Base-by-base conservation (phyloP, 2,888 invertebrate genomes). In the Esperia sulphurella region DNA sequence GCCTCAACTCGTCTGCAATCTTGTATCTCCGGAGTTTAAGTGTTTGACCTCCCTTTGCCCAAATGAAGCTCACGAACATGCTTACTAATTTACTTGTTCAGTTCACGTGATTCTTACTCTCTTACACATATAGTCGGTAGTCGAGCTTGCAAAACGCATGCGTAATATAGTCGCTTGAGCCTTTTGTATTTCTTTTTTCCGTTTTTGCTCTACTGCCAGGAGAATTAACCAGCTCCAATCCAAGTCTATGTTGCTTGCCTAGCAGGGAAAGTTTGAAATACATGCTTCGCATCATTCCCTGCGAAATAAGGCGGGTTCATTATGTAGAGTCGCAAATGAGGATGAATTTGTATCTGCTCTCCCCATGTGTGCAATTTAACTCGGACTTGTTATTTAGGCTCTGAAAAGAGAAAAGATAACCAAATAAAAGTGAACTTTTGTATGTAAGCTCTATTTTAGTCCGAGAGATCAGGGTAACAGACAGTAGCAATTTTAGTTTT, bases 11-110 rank as follows among this genome's bases (percentile, higher is more conserved):
- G 76, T 75, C 76, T 81, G 80, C 81, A 82, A 83, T 83, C 83
- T 83, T 81, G 82, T 83, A 83, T 83, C 82, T 83, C 79, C 79
- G 73, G 75, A 78, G 75, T 82, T 81, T 82, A 83, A 83, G 83
- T 83, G 83, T 83, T 83, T 83, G 81, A 79, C 81, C 81, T 81
- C 78, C 78, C 82, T 81, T 79, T 76, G 79, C 80, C 82, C 79
- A 83, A 83, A 83, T 82, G 83, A 82, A 82, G 76, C 81, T 77
- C 75, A 75, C 77, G 75, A 76, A 79, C 72, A 70, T 68, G 67
- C 67, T 71, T 72, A 66, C 79, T 67, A 74, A 66, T 58, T 62
- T 70, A 67, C 59, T 59, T 62, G 63, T 65, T 52, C 58, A 58
- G 55, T 59, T 57, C 59, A 55, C 58, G 58, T 68, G 61, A 59